phyloP scores from a whole-genome alignment of 2,113 vertebrate genomes.

The Gymnogyps californianus region DNA sequence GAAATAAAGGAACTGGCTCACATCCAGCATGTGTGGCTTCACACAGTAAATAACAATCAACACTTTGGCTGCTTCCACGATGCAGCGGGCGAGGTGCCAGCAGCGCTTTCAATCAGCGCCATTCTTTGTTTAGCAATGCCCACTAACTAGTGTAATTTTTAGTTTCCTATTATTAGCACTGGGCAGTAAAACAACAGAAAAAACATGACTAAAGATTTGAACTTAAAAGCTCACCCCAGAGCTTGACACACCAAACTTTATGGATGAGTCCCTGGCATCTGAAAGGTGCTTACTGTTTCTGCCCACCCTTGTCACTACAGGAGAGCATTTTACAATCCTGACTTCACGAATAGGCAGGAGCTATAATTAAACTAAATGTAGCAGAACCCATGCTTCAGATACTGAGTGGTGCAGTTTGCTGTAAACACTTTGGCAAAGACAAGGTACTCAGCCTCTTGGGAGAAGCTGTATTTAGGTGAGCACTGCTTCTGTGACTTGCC shows the following conservation, averaged over 20 bases:
- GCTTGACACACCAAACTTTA: not conserved
- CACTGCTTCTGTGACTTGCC: not conserved
- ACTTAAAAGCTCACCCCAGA: not conserved
- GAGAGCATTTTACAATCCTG: not conserved
- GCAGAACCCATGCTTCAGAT: not conserved
- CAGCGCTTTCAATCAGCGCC: not conserved
- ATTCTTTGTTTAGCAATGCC: not conserved
- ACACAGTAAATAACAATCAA: conserved; percentile 50
- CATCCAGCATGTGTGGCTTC: not conserved
- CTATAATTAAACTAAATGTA: not conserved
- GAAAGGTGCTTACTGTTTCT: not conserved
- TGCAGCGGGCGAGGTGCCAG: not conserved
- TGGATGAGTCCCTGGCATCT: not conserved
- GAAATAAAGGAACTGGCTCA: not conserved
- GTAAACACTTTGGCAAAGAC: not conserved
- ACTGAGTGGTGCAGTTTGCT: not conserved
- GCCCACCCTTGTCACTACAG: not conserved
- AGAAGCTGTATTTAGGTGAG: not conserved
- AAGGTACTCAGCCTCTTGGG: not conserved
- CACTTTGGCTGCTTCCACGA: not conserved
- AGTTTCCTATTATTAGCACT: not conserved
- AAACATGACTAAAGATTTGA: not conserved
- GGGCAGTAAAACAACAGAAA: conserved; percentile 4
- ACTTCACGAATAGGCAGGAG: not conserved
- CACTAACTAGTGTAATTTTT: not conserved